Evolutionary conservation across 2,797 vertebrate species (phyloP).

Genomic region (Syngnathus acus): DNA sequence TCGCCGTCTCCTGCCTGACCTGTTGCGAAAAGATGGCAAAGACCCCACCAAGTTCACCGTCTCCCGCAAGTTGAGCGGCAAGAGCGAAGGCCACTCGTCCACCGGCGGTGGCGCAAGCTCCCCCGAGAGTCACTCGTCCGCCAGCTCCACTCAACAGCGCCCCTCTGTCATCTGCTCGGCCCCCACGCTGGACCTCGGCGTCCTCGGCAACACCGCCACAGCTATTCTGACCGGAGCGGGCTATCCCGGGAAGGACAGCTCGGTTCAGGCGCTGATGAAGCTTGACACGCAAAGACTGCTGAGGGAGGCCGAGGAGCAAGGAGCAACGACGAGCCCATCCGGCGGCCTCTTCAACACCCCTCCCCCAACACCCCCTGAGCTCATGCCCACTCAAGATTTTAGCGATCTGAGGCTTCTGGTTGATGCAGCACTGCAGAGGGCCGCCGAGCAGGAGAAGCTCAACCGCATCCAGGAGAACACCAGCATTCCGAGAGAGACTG

Average conservation of each 20-base stretch:
- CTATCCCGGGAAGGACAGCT: constrained; percentile 59
- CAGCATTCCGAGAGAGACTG: constrained; percentile 19
- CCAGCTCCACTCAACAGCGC: constrained; percentile 27
- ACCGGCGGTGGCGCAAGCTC: constrained; percentile 42
- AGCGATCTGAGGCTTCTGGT: constrained; percentile 86
- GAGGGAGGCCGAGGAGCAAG: constrained; percentile 49
- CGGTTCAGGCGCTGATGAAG: constrained; percentile 69
- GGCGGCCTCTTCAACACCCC: constrained; percentile 85
- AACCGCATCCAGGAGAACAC: constrained; percentile 56
- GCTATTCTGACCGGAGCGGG: constrained; percentile 65
- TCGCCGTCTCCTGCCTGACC: constrained; percentile 86
- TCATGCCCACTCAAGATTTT: constrained; percentile 81
- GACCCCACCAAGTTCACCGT: constrained; percentile 93
- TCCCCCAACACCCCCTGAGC: constrained; percentile 83
- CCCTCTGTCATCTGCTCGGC: constrained; percentile 67
- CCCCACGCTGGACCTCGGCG: constrained; percentile 75
- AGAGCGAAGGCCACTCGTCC: constrained; percentile 57
- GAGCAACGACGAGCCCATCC: constrained; percentile 65
- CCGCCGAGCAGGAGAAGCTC: constrained; percentile 83
- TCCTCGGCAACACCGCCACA: constrained; percentile 78
- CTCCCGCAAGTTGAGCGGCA: constrained; percentile 81
- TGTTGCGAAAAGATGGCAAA: constrained; percentile 90
- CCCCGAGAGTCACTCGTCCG: constrained; percentile 47
- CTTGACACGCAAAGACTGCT: constrained; percentile 61
- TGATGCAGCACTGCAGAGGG: constrained; percentile 83